Percentiles rank a stretch among this genome's conserved stretches.
Conservation (phyloP, 1,140 invertebrate genomes). For the Heliothis subflexa region DNA sequence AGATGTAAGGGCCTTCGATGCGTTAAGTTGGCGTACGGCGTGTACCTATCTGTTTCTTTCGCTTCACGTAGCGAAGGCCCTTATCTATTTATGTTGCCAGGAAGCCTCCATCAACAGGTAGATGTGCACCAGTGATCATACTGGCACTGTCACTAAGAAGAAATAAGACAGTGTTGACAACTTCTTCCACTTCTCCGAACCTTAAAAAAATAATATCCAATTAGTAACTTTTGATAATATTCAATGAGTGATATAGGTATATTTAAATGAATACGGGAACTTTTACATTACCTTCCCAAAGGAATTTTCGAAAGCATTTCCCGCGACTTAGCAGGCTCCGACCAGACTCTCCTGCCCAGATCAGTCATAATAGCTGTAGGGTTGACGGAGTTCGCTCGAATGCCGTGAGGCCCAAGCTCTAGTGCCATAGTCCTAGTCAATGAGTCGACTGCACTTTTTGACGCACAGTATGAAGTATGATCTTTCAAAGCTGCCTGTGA, state of each 20-base stretch:
- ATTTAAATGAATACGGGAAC: not conserved
- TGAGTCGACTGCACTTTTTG: constrained; percentile 90
- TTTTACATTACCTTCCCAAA: constrained; percentile 85
- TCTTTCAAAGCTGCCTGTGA: constrained; percentile 89
- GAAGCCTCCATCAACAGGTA: constrained; percentile 95
- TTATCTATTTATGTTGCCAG: constrained; percentile 65
- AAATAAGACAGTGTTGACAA: constrained; percentile 92
- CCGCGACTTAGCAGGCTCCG: constrained; percentile 90
- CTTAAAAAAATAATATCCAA: constrained; percentile 64
- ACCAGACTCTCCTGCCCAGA: constrained; percentile 94
- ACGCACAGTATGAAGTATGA: constrained; percentile 91
- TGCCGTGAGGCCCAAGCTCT: constrained; percentile 94
- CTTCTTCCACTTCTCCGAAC: constrained; percentile 93
- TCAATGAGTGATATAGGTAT: too few relatives aligned
- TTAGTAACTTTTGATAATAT: not conserved
- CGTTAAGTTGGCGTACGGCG: too few relatives aligned
- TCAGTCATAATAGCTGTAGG: constrained; percentile 96
- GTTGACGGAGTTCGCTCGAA: constrained; percentile 95
- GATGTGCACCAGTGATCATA: constrained; percentile 92
- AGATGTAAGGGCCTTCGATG: not conserved
- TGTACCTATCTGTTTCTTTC: too few relatives aligned
- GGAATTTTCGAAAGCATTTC: constrained; percentile 93
- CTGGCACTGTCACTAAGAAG: constrained; percentile 93
- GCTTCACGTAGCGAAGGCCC: too few relatives aligned
- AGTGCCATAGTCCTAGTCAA: constrained; percentile 92